These are phyloP conservation scores for Gadus macrocephalus DNA, from an alignment of 2,113 vertebrate genomes.

Conservation along the genomic window DNA sequence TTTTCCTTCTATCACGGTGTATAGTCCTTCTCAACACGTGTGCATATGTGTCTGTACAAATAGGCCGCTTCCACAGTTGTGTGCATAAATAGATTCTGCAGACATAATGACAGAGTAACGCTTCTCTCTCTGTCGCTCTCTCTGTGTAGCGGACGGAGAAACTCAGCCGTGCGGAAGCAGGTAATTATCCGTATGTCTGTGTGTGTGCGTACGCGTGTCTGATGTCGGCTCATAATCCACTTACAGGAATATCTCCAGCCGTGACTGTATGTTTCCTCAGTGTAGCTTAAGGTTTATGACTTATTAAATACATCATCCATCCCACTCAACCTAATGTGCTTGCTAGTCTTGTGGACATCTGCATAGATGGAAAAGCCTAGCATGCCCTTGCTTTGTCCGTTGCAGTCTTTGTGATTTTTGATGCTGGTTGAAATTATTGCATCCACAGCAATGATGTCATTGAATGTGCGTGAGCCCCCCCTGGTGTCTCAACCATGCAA, in stretches of 20 bases:
- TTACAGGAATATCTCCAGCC: no score
- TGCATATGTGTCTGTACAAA: constrained; percentile 50
- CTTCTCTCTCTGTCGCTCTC: constrained; percentile 22
- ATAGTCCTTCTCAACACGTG: constrained; percentile 50
- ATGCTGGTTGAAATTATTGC: neutral
- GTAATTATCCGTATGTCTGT: constrained; percentile 68
- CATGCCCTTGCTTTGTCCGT: neutral
- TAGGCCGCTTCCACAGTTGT: constrained; percentile 48
- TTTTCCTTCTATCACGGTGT: constrained; percentile 32
- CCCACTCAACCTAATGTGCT: neutral
- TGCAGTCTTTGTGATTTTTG: neutral
- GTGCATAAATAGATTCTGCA: constrained; percentile 56
- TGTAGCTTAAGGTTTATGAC: neutral
- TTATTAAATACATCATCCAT: neutral
- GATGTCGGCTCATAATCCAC: neutral
- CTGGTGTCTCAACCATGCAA: constrained; percentile 41
- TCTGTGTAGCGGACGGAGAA: constrained; percentile 74
- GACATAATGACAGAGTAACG: constrained; percentile 57
- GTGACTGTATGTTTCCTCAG: no score
- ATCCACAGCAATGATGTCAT: constrained; percentile 1
- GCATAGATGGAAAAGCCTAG: neutral
- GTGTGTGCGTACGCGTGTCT: constrained; percentile 18
- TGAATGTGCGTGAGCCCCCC: constrained; percentile 35
- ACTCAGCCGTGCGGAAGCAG: constrained; percentile 90
- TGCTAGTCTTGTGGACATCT: neutral